Evolutionary conservation across 2,797 vertebrate genomes (phyloP).

Genomic region (Scolopax rusticola): DNA sequence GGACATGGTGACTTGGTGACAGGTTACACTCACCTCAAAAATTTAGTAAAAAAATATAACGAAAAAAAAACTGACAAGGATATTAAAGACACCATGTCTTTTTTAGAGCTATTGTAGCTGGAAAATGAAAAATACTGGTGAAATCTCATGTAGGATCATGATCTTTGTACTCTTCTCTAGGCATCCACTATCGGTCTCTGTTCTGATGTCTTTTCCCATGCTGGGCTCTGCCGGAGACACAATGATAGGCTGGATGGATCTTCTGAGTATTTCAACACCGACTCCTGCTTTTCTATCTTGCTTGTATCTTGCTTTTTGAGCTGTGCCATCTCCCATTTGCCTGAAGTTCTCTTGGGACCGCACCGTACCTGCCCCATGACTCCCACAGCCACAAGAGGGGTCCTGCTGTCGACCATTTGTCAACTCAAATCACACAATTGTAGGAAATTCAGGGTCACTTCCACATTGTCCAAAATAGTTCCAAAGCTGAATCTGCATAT

Average conservation of each 20-base stretch:
- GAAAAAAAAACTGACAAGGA: too few relatives aligned
- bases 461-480: background rate
- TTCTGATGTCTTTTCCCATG: background rate
- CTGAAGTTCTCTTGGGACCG: background rate
- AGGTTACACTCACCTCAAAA: background rate
- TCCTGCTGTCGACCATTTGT: background rate
- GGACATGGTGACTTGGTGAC: background rate
- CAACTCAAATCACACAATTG: background rate
- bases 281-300: background rate
- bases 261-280: background rate
- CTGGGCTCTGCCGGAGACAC: background rate
- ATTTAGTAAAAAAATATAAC: background rate
- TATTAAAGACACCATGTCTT: background rate
- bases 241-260: background rate
- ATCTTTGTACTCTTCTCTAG: background rate
- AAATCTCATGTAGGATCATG: background rate
- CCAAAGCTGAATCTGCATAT: background rate
- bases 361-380: fast-evolving
- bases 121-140: background rate
- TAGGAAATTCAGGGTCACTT: background rate
- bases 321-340: background rate
- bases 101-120: background rate
- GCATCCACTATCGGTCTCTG: background rate
- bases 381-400: background rate
- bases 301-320: background rate